Evolutionary conservation across 2,888 invertebrate genomes (phyloP).

Genomic region (Acleris emargana): DNA sequence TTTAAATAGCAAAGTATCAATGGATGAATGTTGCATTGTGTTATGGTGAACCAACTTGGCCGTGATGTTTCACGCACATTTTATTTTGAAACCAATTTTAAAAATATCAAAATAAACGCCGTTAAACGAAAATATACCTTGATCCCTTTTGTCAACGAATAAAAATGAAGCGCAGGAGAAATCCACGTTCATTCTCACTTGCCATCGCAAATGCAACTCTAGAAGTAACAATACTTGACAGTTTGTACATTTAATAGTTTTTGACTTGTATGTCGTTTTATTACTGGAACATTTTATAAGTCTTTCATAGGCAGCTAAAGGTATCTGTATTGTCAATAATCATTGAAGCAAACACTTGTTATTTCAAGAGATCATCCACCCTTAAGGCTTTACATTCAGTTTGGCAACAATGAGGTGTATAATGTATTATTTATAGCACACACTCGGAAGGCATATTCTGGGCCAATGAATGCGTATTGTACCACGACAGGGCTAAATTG

Average conservation of each 20-base stretch:
- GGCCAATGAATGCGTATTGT: conserved; percentile 64
- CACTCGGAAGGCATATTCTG: conserved; percentile 78
- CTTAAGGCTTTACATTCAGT: conserved; percentile 76
- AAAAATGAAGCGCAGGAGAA: neutral
- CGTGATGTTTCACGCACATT: conserved; percentile 81
- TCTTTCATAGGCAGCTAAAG: conserved; percentile 81
- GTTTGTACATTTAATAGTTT: neutral
- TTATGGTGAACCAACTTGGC: conserved; percentile 81
- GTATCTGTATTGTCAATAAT: conserved; percentile 81
- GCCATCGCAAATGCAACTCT: neutral
- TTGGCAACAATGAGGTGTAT: conserved; percentile 75
- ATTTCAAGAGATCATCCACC: conserved; percentile 84
- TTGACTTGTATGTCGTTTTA: neutral
- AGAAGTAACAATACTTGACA: neutral
- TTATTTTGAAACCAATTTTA: conserved; percentile 65
- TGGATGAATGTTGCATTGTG: conserved; percentile 79
- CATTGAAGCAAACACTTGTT: conserved; percentile 85
- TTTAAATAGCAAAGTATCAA: conserved; percentile 81
- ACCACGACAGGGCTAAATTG: conserved; percentile 61
- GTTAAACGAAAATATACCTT: conserved; percentile 4
- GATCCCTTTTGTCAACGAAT: neutral
- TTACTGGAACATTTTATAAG: conserved; percentile 47
- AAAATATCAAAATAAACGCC: conserved; percentile 48
- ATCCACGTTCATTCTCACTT: neutral
- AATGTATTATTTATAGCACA: conserved; percentile 82